Evolutionary conservation across 2,113 vertebrate genomes (phyloP).

Genomic region (Microcebus lehilahytsara): DNA sequence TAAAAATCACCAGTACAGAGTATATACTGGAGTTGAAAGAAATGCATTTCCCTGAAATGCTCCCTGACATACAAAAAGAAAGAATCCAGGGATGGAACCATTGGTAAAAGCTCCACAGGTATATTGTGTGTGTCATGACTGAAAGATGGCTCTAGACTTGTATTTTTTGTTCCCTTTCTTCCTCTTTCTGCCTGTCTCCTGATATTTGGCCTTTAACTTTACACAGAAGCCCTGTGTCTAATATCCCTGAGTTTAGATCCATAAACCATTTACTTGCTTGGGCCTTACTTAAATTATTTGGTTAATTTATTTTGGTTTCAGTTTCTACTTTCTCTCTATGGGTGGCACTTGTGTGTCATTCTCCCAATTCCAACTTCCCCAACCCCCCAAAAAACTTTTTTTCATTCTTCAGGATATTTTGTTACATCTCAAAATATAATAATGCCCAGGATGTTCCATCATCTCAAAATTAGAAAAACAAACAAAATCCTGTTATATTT

Average conservation of each 20-base stretch:
- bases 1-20: not conserved
- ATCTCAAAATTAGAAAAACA: conserved; percentile 25
- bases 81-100: not conserved
- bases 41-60: not conserved
- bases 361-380: not conserved
- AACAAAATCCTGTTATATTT: conserved; percentile 25
- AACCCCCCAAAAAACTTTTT: not conserved
- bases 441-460: not conserved
- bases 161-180: not conserved
- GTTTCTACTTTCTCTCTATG: not conserved
- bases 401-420: not conserved
- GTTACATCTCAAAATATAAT: conserved; percentile 21
- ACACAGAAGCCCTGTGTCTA: not conserved
- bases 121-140: not conserved
- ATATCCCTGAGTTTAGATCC: not conserved
- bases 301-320: conserved; percentile 20
- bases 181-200: not conserved
- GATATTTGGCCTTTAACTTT: conserved; percentile 3
- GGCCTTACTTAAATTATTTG: conserved; percentile 6
- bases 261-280: not conserved
- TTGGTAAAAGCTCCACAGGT: not conserved
- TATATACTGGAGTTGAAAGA: not conserved
- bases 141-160: not conserved
- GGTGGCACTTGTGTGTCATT: not conserved
- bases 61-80: not conserved